These are phyloP conservation scores for Melanostigma gelatinosum DNA, from an alignment of 2,113 vertebrate species.

Conservation along the genomic window DNA sequence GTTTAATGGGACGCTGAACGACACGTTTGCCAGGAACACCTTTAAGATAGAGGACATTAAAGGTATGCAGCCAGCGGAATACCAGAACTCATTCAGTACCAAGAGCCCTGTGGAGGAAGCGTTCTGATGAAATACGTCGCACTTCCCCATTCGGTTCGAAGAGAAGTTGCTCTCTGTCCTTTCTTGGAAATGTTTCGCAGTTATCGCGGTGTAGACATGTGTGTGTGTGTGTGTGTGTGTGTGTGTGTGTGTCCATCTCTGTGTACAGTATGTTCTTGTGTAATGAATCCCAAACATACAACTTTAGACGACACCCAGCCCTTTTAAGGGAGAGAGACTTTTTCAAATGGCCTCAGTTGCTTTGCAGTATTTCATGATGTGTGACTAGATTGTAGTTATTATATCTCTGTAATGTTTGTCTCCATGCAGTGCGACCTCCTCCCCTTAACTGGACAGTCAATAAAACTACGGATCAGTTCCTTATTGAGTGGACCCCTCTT, in stretches of 20 bases:
- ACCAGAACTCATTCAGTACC: accelerated
- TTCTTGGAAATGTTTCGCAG: conserved; percentile 7
- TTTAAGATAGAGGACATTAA: accelerated
- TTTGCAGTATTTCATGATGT: not conserved
- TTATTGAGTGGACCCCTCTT: conserved; percentile 42
- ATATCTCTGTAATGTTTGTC: not conserved
- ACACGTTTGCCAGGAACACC: conserved; percentile 41
- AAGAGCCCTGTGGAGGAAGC: not conserved
- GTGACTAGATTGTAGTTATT: not conserved
- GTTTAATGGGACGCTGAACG: conserved; percentile 59
- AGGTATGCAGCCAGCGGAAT: not conserved
- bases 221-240: not conserved
- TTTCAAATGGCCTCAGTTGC: not conserved
- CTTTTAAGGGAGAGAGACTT: not conserved
- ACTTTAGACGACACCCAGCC: no score
- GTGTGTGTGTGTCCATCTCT: not conserved
- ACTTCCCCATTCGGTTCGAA: conserved; percentile 27
- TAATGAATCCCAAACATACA: not conserved
- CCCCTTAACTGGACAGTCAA: conserved; percentile 23
- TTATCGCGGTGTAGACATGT: not conserved
- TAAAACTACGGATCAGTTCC: not conserved
- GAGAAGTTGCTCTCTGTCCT: not conserved
- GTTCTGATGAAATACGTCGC: conserved; percentile 18
- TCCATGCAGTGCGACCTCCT: conserved; percentile 44
- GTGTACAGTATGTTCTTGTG: not conserved